A percentile compares a stretch with the other conserved stretches of the same genome.
Evolutionary conservation across 1,140 invertebrate species (phyloP).

Genomic region (Eumeta japonica): DNA sequence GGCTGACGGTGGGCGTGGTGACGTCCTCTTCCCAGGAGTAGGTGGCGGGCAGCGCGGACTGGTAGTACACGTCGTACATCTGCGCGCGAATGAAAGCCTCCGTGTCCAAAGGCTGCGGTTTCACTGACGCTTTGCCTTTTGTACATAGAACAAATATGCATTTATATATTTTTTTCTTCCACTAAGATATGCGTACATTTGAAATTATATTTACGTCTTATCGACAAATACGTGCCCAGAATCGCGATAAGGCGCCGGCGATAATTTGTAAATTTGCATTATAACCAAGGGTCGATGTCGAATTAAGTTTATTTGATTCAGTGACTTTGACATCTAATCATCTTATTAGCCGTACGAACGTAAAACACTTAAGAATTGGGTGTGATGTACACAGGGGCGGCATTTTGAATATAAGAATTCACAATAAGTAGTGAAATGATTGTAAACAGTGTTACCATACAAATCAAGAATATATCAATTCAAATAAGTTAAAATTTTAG

Average conservation of each 20-base stretch:
- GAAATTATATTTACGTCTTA: background rate
- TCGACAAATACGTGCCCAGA: background rate
- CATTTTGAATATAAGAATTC: too few species aligned
- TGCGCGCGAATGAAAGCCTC: slow-evolving; percentile 76
- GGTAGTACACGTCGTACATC: slow-evolving; percentile 75
- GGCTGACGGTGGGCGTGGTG: slow-evolving; percentile 21
- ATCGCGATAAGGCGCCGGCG: background rate
- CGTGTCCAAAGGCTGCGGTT: slow-evolving; percentile 75
- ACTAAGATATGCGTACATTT: slow-evolving; percentile 6
- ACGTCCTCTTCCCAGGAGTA: slow-evolving; percentile 65
- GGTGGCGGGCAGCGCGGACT: slow-evolving; percentile 64
- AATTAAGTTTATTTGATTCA: too few species aligned
- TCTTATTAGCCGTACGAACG: too few species aligned
- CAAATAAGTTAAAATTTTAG: background rate
- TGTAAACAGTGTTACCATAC: too few species aligned
- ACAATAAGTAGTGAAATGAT: too few species aligned
- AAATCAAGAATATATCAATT: background rate
- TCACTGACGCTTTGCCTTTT: slow-evolving; percentile 71
- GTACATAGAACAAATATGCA: too few species aligned
- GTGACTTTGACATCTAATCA: too few species aligned
- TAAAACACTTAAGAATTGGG: too few species aligned
- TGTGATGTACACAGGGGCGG: too few species aligned
- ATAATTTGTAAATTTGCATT: too few species aligned
- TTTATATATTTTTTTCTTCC: too few species aligned
- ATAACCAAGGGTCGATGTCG: too few species aligned